Conservation (phyloP, 2,113 vertebrate species). For the Vidua macroura region DNA sequence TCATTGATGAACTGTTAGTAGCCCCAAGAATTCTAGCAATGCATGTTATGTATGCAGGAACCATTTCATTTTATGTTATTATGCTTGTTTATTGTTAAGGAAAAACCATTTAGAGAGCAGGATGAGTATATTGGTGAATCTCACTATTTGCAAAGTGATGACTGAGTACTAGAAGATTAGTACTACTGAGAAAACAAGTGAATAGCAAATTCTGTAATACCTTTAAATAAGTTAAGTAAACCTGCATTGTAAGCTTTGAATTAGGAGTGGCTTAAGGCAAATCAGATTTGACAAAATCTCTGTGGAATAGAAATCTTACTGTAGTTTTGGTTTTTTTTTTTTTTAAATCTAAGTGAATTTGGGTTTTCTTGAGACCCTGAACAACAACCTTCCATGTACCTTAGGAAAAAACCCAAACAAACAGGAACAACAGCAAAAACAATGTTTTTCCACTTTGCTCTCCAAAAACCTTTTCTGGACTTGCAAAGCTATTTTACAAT, state of each 20-base stretch:
- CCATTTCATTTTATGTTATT: neutral
- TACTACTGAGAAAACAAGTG: neutral
- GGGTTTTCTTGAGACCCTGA: neutral
- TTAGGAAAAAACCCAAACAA: neutral
- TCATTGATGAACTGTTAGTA: neutral
- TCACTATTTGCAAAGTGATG: neutral
- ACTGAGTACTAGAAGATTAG: neutral
- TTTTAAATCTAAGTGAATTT: neutral
- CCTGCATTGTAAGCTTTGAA: neutral
- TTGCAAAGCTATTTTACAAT: neutral
- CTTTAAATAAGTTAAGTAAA: constrained; percentile 1
- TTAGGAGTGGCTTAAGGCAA: neutral
- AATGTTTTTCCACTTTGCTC: neutral
- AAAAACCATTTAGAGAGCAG: neutral
- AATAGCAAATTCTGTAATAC: neutral
- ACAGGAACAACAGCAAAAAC: neutral
- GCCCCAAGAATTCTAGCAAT: neutral
- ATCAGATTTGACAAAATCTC: neutral
- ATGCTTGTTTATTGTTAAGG: neutral
- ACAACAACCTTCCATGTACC: neutral
- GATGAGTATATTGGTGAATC: neutral
- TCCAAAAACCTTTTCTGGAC: neutral
- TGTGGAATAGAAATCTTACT: neutral
- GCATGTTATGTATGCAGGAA: neutral
- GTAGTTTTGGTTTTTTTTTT: neutral